These are phyloP conservation scores for Caenorhabditis wallacei DNA, from an alignment of 2,888 invertebrate species.

Conservation along the genomic window DNA sequence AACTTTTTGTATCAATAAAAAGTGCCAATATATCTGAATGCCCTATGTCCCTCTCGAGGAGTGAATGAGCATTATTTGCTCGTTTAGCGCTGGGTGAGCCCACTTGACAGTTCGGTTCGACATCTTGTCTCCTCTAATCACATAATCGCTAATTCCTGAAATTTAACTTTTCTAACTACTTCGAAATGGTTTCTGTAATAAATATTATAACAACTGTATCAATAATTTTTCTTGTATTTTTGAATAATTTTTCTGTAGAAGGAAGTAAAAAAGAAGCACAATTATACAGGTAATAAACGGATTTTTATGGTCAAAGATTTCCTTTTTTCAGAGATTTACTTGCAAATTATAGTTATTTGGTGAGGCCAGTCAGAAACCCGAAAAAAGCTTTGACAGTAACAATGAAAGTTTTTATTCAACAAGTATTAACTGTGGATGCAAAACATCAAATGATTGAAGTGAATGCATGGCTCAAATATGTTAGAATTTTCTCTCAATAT, in stretches of 20 bases:
- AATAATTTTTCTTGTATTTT: conserved; percentile 15
- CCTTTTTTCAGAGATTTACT: conserved; percentile 69
- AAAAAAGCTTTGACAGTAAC: conserved; percentile 70
- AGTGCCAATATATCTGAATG: conserved; percentile 35
- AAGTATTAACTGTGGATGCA: conserved; percentile 85
- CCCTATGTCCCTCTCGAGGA: conserved; percentile 22
- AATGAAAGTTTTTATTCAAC: conserved; percentile 79
- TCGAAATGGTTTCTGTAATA: conserved; percentile 21
- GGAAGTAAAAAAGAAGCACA: conserved; percentile 67
- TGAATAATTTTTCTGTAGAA: conserved; percentile 23
- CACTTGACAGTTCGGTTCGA: conserved; percentile 66
- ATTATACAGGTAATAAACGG: conserved; percentile 59
- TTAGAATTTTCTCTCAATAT: conserved; percentile 25
- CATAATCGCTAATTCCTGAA: conserved; percentile 25
- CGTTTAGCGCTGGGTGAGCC: conserved; percentile 50
- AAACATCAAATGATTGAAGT: conserved; percentile 79
- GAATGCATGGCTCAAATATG: conserved; percentile 80
- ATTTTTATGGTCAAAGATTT: too few relatives aligned
- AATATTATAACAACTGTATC: conserved; percentile 6
- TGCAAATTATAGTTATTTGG: conserved; percentile 73
- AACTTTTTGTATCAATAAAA: too few relatives aligned
- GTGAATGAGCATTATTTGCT: conserved; percentile 59
- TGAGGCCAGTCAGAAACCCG: conserved; percentile 73
- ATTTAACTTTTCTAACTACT: neutral
- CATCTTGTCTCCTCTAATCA: conserved; percentile 52